These are phyloP conservation scores for Eristalinus aeneus DNA, from an alignment of 2,888 invertebrate species.

Conservation along the genomic window DNA sequence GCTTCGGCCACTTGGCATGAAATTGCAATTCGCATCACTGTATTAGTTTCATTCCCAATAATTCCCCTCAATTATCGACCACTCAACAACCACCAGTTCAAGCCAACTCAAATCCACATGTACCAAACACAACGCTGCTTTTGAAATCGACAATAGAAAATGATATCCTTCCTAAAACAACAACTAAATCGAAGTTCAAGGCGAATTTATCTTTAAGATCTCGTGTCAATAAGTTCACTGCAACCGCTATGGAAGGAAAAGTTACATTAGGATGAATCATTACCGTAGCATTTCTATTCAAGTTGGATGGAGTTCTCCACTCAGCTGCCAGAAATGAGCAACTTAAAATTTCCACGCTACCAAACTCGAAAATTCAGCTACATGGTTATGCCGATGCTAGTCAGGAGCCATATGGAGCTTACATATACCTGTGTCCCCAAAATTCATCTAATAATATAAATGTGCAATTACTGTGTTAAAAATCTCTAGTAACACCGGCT, in stretches of 20 bases:
- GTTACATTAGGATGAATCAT: background rate
- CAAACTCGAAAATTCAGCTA: too few relatives aligned
- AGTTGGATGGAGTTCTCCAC: background rate
- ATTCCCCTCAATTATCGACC: background rate
- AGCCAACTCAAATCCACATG: background rate
- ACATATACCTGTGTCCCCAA: too few relatives aligned
- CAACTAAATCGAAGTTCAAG: too few relatives aligned
- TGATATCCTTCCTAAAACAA: background rate
- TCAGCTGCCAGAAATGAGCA: background rate
- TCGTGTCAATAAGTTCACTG: background rate
- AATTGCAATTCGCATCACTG: background rate
- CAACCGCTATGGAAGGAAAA: background rate
- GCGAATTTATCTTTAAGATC: too few relatives aligned
- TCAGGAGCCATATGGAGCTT: too few relatives aligned
- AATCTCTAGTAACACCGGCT: too few relatives aligned
- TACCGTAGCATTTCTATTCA: too few relatives aligned
- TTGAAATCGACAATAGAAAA: background rate
- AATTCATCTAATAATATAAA: too few relatives aligned
- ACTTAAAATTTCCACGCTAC: background rate
- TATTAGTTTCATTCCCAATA: background rate
- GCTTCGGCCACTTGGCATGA: background rate
- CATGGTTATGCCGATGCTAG: too few relatives aligned
- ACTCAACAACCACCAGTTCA: background rate
- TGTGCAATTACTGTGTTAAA: too few relatives aligned
- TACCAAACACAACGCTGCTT: background rate